Evolutionary conservation across 2,888 invertebrate genomes (phyloP).

Genomic region (Heliconius charithonia): DNA sequence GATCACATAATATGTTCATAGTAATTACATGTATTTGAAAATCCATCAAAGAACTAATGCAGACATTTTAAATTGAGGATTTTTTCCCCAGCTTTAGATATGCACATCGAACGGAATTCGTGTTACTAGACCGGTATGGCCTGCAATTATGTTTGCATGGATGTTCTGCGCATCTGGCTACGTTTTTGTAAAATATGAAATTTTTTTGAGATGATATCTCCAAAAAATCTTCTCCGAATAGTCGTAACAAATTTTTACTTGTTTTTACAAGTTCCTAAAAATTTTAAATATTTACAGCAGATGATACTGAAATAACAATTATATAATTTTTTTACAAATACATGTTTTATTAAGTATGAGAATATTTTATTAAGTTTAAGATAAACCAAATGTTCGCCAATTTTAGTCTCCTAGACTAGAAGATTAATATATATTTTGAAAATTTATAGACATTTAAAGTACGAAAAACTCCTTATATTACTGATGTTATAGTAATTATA

Average conservation of each 20-base stretch:
- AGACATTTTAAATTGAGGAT: not conserved
- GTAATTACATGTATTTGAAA: not conserved
- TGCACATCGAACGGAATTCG: not conserved
- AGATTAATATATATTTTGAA: too few relatives aligned
- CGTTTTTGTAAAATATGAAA: not conserved
- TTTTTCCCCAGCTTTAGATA: not conserved
- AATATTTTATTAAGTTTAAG: too few relatives aligned
- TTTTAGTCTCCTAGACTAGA: too few relatives aligned
- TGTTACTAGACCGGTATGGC: conserved; percentile 25
- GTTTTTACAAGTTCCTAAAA: too few relatives aligned
- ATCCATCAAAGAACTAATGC: not conserved
- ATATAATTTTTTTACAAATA: too few relatives aligned
- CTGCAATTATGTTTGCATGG: conserved; percentile 43
- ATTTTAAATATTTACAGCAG: too few relatives aligned
- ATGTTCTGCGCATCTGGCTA: conserved; percentile 26
- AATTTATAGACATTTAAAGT: too few relatives aligned
- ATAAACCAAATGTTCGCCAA: too few relatives aligned
- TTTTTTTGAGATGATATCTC: not conserved
- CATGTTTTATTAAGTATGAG: too few relatives aligned
- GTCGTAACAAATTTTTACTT: not conserved
- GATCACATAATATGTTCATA: conserved; percentile 19
- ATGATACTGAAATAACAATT: too few relatives aligned
- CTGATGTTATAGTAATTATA: too few relatives aligned
- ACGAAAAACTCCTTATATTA: too few relatives aligned
- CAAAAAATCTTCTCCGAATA: not conserved